Conservation (phyloP, 2,888 invertebrate genomes). For the Sycophila texana region DNA sequence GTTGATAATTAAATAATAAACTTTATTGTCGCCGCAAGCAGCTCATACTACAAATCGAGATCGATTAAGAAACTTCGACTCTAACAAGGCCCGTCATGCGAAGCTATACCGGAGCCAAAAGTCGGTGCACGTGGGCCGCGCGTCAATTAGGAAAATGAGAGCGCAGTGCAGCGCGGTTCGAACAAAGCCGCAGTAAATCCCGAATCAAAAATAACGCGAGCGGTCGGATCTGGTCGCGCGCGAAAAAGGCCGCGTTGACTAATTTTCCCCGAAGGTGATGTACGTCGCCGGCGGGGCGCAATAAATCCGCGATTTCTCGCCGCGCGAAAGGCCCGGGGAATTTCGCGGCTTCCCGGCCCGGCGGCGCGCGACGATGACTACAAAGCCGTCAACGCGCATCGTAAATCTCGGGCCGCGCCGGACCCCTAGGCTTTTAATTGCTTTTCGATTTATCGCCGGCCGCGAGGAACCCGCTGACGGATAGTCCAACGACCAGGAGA, state of each 20-base stretch:
- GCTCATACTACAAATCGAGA: no score
- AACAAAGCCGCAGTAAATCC: constrained; percentile 33
- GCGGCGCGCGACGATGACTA: constrained; percentile 61
- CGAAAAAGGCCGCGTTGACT: constrained; percentile 57
- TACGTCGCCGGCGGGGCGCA: constrained; percentile 59
- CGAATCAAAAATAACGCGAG: constrained; percentile 42
- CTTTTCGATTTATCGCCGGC: constrained; percentile 55
- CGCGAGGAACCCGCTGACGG: constrained; percentile 33
- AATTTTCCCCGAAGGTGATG: constrained; percentile 64
- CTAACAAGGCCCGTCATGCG: no score
- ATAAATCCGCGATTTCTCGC: constrained; percentile 68
- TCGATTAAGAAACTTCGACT: no score
- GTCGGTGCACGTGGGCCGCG: no score
- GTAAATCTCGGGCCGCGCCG: constrained; percentile 64
- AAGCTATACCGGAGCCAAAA: no score
- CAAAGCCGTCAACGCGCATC: constrained; percentile 68
- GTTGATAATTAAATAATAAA: no score
- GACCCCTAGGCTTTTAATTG: constrained; percentile 49
- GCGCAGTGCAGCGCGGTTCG: not conserved
- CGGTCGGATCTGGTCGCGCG: constrained; percentile 7
- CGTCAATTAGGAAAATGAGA: no score
- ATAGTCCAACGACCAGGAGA: constrained; percentile 7
- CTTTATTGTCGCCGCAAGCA: no score
- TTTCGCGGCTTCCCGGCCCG: constrained; percentile 51
- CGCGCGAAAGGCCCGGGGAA: constrained; percentile 53